Percentiles rank a stretch among this genome's conserved stretches.
phyloP scores from a whole-genome alignment of 2,797 vertebrate species.

The Bryconaethiops microstoma region DNA sequence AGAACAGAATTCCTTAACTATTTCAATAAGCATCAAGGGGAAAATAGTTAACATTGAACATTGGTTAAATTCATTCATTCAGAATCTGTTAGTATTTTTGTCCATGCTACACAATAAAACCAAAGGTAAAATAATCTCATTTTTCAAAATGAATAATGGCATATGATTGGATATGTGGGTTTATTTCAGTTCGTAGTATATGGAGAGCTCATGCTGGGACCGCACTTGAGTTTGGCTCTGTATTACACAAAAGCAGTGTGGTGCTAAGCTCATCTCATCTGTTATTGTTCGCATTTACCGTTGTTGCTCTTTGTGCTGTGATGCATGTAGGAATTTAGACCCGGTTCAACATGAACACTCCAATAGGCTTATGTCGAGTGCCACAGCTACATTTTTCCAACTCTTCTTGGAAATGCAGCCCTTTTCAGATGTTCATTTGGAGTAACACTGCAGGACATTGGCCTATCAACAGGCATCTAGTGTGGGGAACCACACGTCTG shows the following conservation, averaged over 20 bases:
- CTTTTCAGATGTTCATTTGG: slow-evolving; percentile 84
- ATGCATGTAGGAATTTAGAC: not conserved
- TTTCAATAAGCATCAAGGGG: no score
- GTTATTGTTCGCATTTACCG: not conserved
- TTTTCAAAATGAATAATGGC: no score
- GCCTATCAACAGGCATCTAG: slow-evolving; percentile 83
- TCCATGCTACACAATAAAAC: no score
- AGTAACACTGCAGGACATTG: slow-evolving; percentile 74
- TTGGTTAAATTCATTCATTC: no score
- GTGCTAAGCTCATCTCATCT: slow-evolving; percentile 1
- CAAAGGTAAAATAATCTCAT: no score
- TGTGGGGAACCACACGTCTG: slow-evolving; percentile 82
- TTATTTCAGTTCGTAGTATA: not conserved
- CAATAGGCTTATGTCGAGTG: slow-evolving; percentile 62
- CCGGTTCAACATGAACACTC: not conserved
- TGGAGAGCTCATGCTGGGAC: not conserved
- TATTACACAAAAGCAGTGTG: not conserved
- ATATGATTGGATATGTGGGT: no score
- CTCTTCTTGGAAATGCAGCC: slow-evolving; percentile 78
- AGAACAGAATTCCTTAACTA: no score
- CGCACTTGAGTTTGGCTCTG: not conserved
- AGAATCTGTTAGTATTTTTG: no score
- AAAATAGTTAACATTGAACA: no score
- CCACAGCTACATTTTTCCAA: slow-evolving; percentile 81
- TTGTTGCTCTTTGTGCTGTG: not conserved